Evolutionary conservation across 2,113 vertebrate species (phyloP), one percentile per base, ranked within the genome.

Genomic region (Xiphophorus maculatus): DNA sequence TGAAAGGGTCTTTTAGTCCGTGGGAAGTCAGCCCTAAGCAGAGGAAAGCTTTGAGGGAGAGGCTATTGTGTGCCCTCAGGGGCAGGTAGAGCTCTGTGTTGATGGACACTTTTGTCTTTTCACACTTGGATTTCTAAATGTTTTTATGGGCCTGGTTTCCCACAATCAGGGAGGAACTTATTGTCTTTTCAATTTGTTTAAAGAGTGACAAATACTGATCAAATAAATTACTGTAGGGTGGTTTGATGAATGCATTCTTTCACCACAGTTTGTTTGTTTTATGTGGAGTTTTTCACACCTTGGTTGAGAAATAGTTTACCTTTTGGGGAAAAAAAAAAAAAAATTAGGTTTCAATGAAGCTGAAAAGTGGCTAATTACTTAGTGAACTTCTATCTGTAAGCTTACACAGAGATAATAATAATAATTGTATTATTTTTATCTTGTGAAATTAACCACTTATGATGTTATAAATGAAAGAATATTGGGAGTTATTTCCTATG

Each of bases 1-100:
- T 93, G 77, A 87, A 91, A 88, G 83, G 84, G 84, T 86, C 86
- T 91, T 89, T 91, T 89, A 83, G 87, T 90, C 89, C 86, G 88
- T 91, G 90, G 92, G 93, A 92, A 93, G 85, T 88, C 71, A 12
- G 77, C 82, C 86, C 69, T 77, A 80, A 90, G 90, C 89, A 66
- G 89, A 81, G 85, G 69, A 71, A 79, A 80, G 86, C 89, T 90
- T 81, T 87, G 48, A 70, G 87, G 79, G 79, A n/a, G 82, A 22
- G 30, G 88, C 73, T 68, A 84, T 90, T 92, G 85, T 91, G 58
- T 87, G 81, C 88, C 89, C 87, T 63, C 69, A 82, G 87, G 91
- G 88, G 79, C 90, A 91, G 89, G 88, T 91, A 89, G 80, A 77
- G 82, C 84, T n/a, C 8, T 69, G 71, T 83, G 89, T 74, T 89